Conservation (phyloP, 2,888 invertebrate genomes). For the Dicranocentrus wangi region DNA sequence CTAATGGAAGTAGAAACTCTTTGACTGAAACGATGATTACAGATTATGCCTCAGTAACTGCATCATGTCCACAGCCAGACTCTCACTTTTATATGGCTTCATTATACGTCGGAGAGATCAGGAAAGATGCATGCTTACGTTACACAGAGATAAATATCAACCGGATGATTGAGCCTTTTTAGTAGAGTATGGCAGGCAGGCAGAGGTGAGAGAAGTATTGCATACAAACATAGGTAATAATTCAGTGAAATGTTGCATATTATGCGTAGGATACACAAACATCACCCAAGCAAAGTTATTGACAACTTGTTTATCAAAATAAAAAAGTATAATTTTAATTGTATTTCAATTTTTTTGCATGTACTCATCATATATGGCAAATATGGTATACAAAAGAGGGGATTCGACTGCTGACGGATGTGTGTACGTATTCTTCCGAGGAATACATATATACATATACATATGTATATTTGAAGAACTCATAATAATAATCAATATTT, state of each 20-base stretch:
- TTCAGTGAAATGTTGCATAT: slow-evolving; percentile 23
- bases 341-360: slow-evolving; percentile 32
- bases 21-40: slow-evolving; percentile 25
- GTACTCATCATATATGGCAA: neutral
- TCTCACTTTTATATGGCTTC: slow-evolving; percentile 60
- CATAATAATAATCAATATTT: no score
- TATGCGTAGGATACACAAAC: neutral
- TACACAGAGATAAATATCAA: slow-evolving; percentile 14
- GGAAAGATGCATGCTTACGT: neutral
- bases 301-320: slow-evolving; percentile 40
- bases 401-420: neutral
- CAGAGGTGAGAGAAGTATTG: neutral
- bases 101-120: slow-evolving; percentile 36
- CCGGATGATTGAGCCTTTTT: slow-evolving; percentile 31
- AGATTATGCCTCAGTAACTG: slow-evolving; percentile 37
- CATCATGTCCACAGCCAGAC: slow-evolving; percentile 39
- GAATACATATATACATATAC: no score
- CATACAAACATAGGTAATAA: neutral
- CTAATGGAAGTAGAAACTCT: slow-evolving; percentile 44
- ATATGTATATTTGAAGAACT: no score
- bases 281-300: neutral
- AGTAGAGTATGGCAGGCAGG: neutral
- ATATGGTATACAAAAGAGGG: neutral
- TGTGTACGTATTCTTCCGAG: no score
- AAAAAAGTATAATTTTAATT: slow-evolving; percentile 23